Conservation (phyloP, 1,140 invertebrate species). For the Hermetia illucens region DNA sequence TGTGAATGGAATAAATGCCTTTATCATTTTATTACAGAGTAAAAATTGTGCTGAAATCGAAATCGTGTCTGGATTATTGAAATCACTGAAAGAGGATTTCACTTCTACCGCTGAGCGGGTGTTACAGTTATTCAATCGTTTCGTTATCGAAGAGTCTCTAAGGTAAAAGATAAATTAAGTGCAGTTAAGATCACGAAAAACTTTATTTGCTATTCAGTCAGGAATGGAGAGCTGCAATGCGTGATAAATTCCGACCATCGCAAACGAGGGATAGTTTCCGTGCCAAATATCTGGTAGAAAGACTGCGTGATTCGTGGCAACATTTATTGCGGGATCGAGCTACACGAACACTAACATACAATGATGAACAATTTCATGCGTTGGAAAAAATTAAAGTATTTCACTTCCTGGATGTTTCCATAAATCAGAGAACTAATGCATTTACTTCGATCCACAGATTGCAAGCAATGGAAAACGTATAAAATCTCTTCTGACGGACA, state of each 20-base stretch:
- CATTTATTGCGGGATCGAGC: conserved; percentile 76
- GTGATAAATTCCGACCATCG: conserved; percentile 49
- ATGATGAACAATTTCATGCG: conserved; percentile 88
- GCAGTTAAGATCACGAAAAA: background rate
- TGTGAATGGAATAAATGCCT: no score
- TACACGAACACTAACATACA: conserved; percentile 69
- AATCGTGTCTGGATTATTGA: background rate
- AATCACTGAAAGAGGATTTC: conserved; percentile 24
- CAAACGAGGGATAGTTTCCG: conserved; percentile 49
- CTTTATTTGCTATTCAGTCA: conserved; percentile 18
- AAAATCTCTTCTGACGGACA: conserved; percentile 45
- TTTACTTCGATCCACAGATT: conserved; percentile 20
- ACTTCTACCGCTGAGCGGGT: conserved; percentile 25
- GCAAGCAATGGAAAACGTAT: conserved; percentile 51
- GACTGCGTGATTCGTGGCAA: conserved; percentile 81
- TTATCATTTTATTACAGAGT: no score
- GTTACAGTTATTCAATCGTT: conserved; percentile 24
- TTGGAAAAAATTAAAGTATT: conserved; percentile 60
- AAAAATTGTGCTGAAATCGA: no score
- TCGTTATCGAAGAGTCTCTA: conserved; percentile 22
- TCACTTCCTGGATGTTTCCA: background rate
- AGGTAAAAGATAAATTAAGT: conserved; percentile 13
- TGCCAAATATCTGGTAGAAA: conserved; percentile 58
- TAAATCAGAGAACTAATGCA: background rate
- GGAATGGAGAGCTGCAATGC: conserved; percentile 59